phyloP scores from a whole-genome alignment of 2,888 invertebrate genomes.

The Biston betularia region DNA sequence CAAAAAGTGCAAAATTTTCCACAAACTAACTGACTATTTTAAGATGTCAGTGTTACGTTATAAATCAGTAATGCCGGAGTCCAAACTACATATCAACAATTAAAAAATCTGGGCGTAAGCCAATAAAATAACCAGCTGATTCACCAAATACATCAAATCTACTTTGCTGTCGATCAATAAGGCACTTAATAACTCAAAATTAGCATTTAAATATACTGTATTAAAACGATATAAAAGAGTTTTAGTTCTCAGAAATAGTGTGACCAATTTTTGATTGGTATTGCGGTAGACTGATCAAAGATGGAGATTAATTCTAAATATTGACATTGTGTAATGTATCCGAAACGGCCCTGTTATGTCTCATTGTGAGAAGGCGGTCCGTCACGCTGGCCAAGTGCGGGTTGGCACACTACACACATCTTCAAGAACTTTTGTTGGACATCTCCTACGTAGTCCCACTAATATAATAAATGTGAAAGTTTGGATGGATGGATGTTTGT shows the following conservation, averaged over 20 bases:
- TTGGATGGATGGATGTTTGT: no score
- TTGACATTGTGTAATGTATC: conserved; percentile 31
- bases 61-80: background rate
- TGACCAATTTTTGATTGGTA: conserved; percentile 49
- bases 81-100: background rate
- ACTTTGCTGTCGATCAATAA: conserved; percentile 28
- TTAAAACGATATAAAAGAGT: conserved; percentile 36
- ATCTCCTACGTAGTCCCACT: no score
- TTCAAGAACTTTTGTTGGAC: no score
- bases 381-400: no score
- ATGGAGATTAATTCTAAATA: conserved; percentile 36
- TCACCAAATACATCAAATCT: conserved; percentile 38
- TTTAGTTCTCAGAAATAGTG: conserved; percentile 40
- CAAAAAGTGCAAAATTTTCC: background rate
- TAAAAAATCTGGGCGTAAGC: conserved; percentile 8
- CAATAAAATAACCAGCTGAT: conserved; percentile 19
- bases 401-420: no score
- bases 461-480: no score
- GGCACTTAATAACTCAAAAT: conserved; percentile 28
- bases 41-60: background rate
- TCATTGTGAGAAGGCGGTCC: conserved; percentile 1
- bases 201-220: conserved; percentile 31
- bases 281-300: conserved; percentile 39
- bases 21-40: background rate
- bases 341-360: background rate